phyloP scores from a whole-genome alignment of 1,140 invertebrate species.

The Vollenhovia emeryi region DNA sequence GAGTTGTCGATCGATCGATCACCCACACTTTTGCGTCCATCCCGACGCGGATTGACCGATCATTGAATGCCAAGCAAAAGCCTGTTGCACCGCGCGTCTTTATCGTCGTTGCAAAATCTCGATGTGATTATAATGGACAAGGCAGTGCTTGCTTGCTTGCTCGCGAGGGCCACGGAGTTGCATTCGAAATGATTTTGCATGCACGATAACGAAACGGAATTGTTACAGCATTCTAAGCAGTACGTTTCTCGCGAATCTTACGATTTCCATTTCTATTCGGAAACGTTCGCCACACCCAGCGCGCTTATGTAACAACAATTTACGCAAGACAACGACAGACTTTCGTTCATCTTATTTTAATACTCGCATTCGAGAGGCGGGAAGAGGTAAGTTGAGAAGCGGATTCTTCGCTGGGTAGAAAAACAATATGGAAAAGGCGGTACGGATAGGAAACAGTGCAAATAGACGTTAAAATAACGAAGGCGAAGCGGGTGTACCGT shows the following conservation, averaged over 20 bases:
- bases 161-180: slow-evolving; percentile 18
- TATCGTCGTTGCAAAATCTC: slow-evolving; percentile 48
- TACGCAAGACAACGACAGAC: slow-evolving; percentile 32
- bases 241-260: slow-evolving; percentile 21
- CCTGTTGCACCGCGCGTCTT: slow-evolving; percentile 14
- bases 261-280: slow-evolving; percentile 36
- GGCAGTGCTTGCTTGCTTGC: neutral
- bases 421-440: neutral
- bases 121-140: slow-evolving; percentile 53
- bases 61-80: slow-evolving; percentile 46
- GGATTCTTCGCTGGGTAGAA: neutral
- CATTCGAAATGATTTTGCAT: slow-evolving; percentile 37
- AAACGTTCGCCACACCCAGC: slow-evolving; percentile 31
- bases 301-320: slow-evolving; percentile 48
- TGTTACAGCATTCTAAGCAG: slow-evolving; percentile 45
- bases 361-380: neutral
- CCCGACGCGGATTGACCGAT: slow-evolving; percentile 51
- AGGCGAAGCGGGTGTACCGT: slow-evolving; percentile 6
- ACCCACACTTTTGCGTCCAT: slow-evolving; percentile 58
- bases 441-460: neutral
- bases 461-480: slow-evolving; percentile 29
- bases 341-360: slow-evolving; percentile 31
- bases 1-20: slow-evolving; percentile 67
- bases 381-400: neutral
- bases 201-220: slow-evolving; percentile 46